A percentile compares a stretch with the other conserved stretches of the same genome.
Conservation (phyloP, 2,797 vertebrate species). For the Phoxinus dragarum region DNA sequence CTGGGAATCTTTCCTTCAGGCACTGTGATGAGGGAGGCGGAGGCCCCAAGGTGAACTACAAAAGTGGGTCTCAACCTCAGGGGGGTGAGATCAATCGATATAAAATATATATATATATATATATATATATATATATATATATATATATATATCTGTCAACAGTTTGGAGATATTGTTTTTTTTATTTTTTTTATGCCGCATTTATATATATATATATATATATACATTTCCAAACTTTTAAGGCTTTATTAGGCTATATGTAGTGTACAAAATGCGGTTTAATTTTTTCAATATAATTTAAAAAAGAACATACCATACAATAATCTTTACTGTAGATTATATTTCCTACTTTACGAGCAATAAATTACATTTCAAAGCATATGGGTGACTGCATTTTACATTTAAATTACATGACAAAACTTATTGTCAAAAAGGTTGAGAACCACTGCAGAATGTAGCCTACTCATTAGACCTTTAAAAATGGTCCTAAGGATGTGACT, state of each 20-base stretch:
- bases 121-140: too few species aligned
- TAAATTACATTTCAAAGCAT: neutral
- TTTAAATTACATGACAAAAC: neutral
- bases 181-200: too few species aligned
- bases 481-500: neutral
- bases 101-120: too few species aligned
- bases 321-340: neutral
- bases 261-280: neutral
- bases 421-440: neutral
- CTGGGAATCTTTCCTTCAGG: neutral
- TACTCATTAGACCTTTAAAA: neutral
- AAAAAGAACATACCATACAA: neutral
- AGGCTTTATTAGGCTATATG: too few species aligned
- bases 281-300: neutral
- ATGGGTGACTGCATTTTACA: neutral
- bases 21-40: neutral
- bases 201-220: too few species aligned
- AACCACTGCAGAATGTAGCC: neutral
- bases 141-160: too few species aligned
- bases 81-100: neutral
- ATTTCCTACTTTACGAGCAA: neutral
- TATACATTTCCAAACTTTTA: too few species aligned
- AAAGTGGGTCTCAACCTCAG: neutral
- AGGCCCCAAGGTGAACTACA: slow-evolving; percentile 6
- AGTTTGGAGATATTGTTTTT: too few species aligned